Conservation (phyloP, 1,140 invertebrate species). For the Drosophila grimshawi region DNA sequence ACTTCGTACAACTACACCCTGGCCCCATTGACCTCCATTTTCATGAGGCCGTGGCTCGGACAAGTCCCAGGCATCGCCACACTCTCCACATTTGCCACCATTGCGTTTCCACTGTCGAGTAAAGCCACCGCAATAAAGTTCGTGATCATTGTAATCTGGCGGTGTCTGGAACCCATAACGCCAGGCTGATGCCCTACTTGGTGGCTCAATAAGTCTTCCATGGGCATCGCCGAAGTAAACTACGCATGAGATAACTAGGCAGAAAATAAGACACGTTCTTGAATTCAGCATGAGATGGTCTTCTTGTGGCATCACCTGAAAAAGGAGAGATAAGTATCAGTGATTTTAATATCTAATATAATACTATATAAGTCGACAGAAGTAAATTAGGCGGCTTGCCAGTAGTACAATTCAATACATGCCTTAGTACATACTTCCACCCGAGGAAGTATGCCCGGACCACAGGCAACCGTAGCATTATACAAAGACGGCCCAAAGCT, state of each 20-base stretch:
- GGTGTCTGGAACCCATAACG: slow-evolving; percentile 90
- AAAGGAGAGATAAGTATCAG: not conserved
- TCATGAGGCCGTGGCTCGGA: slow-evolving; percentile 91
- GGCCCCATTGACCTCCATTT: slow-evolving; percentile 92
- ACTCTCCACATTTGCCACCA: slow-evolving; percentile 93
- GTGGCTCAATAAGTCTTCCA: slow-evolving; percentile 93
- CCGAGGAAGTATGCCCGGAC: no score
- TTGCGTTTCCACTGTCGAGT: slow-evolving; percentile 90
- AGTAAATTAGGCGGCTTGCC: no score
- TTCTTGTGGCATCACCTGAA: slow-evolving; percentile 21
- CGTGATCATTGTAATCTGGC: slow-evolving; percentile 94
- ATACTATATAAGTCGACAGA: no score
- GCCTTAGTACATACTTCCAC: no score
- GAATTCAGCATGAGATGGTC: not conserved
- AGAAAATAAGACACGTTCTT: slow-evolving; percentile 1
- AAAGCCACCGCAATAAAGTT: slow-evolving; percentile 95
- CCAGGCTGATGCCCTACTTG: slow-evolving; percentile 91
- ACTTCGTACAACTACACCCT: slow-evolving; percentile 91
- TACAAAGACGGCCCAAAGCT: no score
- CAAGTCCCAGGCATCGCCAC: slow-evolving; percentile 93
- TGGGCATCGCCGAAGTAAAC: slow-evolving; percentile 85
- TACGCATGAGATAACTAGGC: slow-evolving; percentile 6
- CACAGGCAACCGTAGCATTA: no score
- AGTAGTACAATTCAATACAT: no score
- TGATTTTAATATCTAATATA: not conserved